A percentile compares a stretch with the other conserved stretches of the same genome.
phyloP scores from a whole-genome alignment of 2,888 invertebrate genomes.

The Neocrepidodera transversa region DNA sequence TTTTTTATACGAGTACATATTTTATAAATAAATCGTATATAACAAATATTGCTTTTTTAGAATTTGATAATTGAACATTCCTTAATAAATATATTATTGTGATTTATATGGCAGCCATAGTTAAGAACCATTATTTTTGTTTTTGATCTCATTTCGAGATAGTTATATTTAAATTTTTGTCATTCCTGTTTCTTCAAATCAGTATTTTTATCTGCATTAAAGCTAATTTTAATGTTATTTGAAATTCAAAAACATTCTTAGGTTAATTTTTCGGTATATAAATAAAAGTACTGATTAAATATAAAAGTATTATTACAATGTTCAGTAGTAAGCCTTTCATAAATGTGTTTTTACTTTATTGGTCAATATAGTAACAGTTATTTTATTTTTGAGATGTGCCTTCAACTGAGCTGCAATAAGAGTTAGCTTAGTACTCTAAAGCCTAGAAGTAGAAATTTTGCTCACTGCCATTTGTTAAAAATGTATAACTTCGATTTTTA shows the following conservation, averaged over 20 bases:
- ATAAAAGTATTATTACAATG: slow-evolving; percentile 28
- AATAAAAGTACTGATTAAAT: slow-evolving; percentile 36
- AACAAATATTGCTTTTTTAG: slow-evolving; percentile 28
- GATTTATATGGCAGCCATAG: slow-evolving; percentile 50
- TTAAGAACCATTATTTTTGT: slow-evolving; percentile 17
- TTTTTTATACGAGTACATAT: slow-evolving; percentile 17
- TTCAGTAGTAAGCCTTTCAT: slow-evolving; percentile 21
- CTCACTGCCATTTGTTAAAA: slow-evolving; percentile 43
- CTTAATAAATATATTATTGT: slow-evolving; percentile 44
- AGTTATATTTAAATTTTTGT: slow-evolving; percentile 17
- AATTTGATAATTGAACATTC: slow-evolving; percentile 45
- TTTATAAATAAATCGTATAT: slow-evolving; percentile 25
- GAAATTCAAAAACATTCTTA: slow-evolving; percentile 1
- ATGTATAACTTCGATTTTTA: slow-evolving; percentile 32
- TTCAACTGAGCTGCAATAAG: slow-evolving; percentile 35
- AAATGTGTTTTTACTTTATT: slow-evolving; percentile 21
- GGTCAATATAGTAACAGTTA: slow-evolving; percentile 20
- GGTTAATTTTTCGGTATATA: slow-evolving; percentile 10
- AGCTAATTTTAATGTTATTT: slow-evolving; percentile 12
- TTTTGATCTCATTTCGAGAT: slow-evolving; percentile 19
- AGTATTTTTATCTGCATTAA: slow-evolving; percentile 30
- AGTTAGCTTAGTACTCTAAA: slow-evolving; percentile 34
- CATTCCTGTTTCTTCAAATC: slow-evolving; percentile 26
- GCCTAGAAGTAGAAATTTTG: slow-evolving; percentile 39
- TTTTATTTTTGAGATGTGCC: slow-evolving; percentile 37